Evolutionary conservation across 2,797 vertebrate genomes (phyloP), one percentile per base, ranked within the genome.

Genomic region (Sebastes taczanowskii): DNA sequence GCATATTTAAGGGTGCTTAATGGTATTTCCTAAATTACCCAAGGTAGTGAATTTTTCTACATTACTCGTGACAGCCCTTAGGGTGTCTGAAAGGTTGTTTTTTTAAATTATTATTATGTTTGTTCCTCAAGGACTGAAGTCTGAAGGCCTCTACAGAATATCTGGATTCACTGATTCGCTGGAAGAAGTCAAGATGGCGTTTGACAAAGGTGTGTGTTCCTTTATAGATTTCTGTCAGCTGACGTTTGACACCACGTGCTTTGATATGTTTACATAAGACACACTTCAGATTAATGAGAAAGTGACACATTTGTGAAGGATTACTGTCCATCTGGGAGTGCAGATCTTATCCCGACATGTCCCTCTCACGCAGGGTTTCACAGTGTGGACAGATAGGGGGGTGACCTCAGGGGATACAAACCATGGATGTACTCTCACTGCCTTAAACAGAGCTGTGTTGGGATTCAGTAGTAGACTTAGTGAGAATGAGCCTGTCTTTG

Each of bases 141-240:
- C 99, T 1, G 99, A 99, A 95, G 99, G 99, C 90, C 96, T 99
- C 1, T 99, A 99, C 95, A 97, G 98, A 94, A 95, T 99, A 84
- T 99, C 98, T 86, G 99, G 99, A 93, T 99, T 99, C 92, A 99
- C 97, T 64, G 99, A 99, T 88, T 96, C 98, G 30, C 98, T 99
- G 23, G 99, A 99, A 95, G 99, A 99, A 90, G 98, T 98, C 94
- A 99, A 99, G 95, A 95, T 96, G 95, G 96, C 98, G 2, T 99
- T 99, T 91, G 98, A 99, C 94, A 97, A 98, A 98, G 99, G 99
- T 99, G 90, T 13, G 86, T 77, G 65, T 82, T 29, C 29, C 30
- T 78, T 82, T 67, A 82, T 63, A 30, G 74, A 86, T 84, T 72
- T 61, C 22, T 81, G 49, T 82, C 88, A 63, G 46, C 42, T 61